Evolutionary conservation across 1,140 invertebrate species (phyloP).

Genomic region (Nixonia krombeini): DNA sequence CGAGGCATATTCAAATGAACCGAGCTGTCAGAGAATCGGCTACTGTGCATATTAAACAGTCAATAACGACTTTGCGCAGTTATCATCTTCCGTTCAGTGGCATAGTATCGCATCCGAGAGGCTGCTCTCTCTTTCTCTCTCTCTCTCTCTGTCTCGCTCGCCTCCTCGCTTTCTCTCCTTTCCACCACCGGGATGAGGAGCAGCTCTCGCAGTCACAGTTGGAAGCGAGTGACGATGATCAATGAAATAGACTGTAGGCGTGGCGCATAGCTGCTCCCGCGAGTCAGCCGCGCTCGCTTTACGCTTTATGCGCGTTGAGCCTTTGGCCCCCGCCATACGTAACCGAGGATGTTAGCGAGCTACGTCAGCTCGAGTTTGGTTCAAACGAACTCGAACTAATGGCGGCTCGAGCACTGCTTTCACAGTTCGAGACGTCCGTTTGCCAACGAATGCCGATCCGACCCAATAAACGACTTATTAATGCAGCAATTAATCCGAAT

Average conservation of each 20-base stretch:
- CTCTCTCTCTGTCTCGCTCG: neutral
- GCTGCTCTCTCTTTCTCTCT: neutral
- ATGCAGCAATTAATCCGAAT: too few species aligned
- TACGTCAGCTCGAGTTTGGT: too few species aligned
- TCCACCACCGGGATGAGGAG: neutral
- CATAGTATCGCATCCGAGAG: too few species aligned
- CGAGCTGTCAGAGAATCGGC: conserved; percentile 6
- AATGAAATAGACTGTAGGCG: conserved; percentile 63
- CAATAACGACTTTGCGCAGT: conserved; percentile 5
- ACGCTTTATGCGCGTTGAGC: conserved; percentile 22
- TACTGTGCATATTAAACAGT: conserved; percentile 10
- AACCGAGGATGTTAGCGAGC: conserved; percentile 1
- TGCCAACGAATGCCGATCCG: too few species aligned
- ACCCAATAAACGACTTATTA: too few species aligned
- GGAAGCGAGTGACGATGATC: conserved; percentile 64
- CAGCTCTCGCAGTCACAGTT: conserved; percentile 50
- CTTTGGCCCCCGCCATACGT: conserved; percentile 14
- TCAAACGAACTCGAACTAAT: too few species aligned
- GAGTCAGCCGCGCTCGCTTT: conserved; percentile 19
- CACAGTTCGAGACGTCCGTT: too few species aligned
- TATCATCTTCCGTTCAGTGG: too few species aligned
- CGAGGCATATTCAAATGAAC: neutral
- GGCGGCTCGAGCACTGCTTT: too few species aligned
- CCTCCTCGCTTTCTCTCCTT: neutral
- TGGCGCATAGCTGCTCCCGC: too few species aligned